Evolutionary conservation across 2,113 vertebrate genomes (phyloP).

Genomic region (Phrynosoma blainvillii): DNA sequence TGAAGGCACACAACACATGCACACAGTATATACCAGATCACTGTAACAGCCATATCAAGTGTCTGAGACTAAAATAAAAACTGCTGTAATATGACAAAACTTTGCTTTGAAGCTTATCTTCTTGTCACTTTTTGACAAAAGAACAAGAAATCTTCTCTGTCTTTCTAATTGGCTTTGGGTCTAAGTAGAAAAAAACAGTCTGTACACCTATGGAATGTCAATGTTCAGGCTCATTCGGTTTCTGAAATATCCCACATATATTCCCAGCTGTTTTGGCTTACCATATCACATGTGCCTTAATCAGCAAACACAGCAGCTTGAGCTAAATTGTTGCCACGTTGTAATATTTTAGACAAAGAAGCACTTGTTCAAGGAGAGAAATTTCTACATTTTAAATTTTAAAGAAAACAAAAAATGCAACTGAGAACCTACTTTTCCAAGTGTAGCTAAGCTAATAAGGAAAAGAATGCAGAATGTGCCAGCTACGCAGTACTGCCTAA

Average conservation of each 20-base stretch:
- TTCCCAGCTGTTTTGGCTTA: conserved; percentile 5
- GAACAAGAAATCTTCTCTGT: not conserved
- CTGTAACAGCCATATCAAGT: not conserved
- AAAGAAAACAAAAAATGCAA: not conserved
- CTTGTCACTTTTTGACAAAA: not conserved
- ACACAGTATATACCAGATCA: too few species aligned
- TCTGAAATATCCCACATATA: not conserved
- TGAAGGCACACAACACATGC: too few species aligned
- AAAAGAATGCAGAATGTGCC: not conserved
- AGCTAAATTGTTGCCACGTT: conserved; percentile 5
- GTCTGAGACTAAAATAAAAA: not conserved
- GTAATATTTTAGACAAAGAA: conserved; percentile 17
- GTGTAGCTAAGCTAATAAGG: not conserved
- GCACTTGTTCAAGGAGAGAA: not conserved
- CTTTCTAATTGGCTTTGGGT: not conserved
- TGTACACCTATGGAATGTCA: not conserved
- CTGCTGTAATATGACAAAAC: not conserved
- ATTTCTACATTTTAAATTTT: conserved; percentile 5
- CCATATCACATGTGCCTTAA: not conserved
- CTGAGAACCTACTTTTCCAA: not conserved
- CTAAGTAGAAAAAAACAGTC: not conserved
- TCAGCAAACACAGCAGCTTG: not conserved
- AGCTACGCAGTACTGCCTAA: not conserved
- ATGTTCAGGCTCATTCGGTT: not conserved
- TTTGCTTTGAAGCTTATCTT: not conserved